These are phyloP conservation scores for Hipposideros larvatus DNA, from an alignment of 2,797 vertebrate species.

Conservation along the genomic window DNA sequence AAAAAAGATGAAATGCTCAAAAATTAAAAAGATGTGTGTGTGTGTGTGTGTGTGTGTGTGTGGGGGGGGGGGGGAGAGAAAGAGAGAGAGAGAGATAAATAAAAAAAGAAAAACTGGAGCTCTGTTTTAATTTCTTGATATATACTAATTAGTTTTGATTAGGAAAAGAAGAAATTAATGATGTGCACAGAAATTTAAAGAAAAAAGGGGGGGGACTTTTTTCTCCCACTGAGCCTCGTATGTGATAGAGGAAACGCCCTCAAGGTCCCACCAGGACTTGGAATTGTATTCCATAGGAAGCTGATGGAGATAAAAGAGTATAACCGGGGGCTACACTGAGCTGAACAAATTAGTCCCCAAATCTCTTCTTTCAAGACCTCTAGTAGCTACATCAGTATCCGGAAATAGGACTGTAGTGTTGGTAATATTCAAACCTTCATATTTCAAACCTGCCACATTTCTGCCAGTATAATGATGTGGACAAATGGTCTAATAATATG, in stretches of 20 bases:
- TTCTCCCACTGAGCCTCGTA: background rate
- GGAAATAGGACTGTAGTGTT: background rate
- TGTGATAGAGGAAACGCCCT: background rate
- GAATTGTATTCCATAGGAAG: background rate
- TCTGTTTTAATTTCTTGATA: background rate
- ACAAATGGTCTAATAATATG: background rate
- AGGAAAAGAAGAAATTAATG: background rate
- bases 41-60: background rate
- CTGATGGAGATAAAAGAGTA: background rate
- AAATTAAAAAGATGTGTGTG: too few species aligned
- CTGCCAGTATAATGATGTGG: background rate
- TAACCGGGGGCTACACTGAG: background rate
- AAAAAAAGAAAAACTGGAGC: background rate
- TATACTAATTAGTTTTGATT: background rate
- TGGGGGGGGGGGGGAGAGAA: too few species aligned
- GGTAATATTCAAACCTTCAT: background rate
- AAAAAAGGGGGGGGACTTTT: background rate
- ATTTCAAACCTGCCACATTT: background rate
- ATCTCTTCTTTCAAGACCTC: background rate
- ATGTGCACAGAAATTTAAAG: fast-evolving
- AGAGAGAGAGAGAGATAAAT: background rate
- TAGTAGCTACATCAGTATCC: background rate
- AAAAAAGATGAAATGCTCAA: too few species aligned
- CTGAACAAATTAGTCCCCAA: background rate
- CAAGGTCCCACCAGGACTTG: background rate